phyloP scores from a whole-genome alignment of 2,113 vertebrate species.

The Gulo gulo region DNA sequence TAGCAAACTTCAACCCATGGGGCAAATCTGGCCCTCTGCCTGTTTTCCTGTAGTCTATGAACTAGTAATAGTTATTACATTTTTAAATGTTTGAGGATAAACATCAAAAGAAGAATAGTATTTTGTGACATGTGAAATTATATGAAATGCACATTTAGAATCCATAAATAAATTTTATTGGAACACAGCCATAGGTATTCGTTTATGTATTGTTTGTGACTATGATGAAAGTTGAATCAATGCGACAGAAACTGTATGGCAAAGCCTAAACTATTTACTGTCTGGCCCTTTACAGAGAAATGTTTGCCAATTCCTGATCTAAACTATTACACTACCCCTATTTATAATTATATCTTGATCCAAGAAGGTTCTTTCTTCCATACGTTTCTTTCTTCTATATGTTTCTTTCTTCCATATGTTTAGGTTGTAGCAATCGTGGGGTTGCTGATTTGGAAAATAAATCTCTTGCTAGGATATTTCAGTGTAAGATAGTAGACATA shows the following conservation, averaged over 20 bases:
- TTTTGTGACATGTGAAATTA: constrained; percentile 49
- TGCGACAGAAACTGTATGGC: background rate
- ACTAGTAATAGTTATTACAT: background rate
- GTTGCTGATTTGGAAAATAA: background rate
- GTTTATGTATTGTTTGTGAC: background rate
- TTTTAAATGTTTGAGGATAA: background rate
- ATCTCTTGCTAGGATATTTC: background rate
- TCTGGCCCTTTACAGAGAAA: constrained; percentile 35
- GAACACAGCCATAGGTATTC: background rate
- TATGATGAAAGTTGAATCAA: background rate
- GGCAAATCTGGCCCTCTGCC: background rate
- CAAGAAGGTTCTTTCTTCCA: background rate
- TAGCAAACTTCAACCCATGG: background rate
- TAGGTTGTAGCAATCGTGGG: background rate
- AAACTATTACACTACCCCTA: background rate
- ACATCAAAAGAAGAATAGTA: constrained; percentile 24
- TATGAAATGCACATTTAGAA: constrained; percentile 40
- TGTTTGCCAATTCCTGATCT: constrained; percentile 41
- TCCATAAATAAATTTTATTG: constrained; percentile 63
- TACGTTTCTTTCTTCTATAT: background rate
- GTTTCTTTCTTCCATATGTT: background rate
- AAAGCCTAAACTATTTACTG: constrained; percentile 60
- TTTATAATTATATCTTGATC: constrained; percentile 18
- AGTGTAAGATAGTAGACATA: background rate
- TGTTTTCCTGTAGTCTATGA: background rate